Evolutionary conservation across 2,113 vertebrate species (phyloP).

Genomic region (Proteles cristata): DNA sequence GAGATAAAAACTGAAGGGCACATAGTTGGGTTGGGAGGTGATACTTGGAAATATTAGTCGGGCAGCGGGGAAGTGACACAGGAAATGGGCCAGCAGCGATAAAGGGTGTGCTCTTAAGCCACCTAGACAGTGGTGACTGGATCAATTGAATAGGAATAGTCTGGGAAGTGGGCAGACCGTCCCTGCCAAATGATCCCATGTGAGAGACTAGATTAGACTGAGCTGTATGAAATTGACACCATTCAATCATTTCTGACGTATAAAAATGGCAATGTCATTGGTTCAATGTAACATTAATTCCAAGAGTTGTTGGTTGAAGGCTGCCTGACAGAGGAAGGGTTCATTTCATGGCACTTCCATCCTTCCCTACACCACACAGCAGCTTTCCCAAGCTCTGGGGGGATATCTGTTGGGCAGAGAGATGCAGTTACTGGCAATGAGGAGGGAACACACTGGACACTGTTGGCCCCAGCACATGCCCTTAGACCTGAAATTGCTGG

Average conservation of each 20-base stretch:
- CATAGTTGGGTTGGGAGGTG: not conserved
- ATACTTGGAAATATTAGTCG: not conserved
- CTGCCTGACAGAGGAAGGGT: not conserved
- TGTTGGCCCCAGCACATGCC: no score
- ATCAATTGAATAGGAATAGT: not conserved
- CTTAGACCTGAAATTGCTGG: no score
- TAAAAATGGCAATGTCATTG: not conserved
- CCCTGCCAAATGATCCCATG: not conserved
- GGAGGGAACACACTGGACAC: no score
- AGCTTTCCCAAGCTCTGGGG: not conserved
- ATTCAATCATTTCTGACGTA: not conserved
- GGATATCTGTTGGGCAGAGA: not conserved
- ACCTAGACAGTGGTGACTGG: not conserved
- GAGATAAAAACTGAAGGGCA: not conserved
- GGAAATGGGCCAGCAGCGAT: not conserved
- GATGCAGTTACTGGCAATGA: rapidly evolving
- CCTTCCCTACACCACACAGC: not conserved
- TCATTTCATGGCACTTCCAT: not conserved
- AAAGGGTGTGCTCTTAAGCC: not conserved
- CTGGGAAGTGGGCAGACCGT: not conserved
- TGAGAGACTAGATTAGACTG: not conserved
- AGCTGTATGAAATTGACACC: not conserved
- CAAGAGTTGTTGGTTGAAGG: not conserved
- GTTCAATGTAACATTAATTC: not conserved
- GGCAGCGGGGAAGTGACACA: not conserved